Base-by-base conservation (phyloP, 2,888 invertebrate species). In the Epiblema foenella region DNA sequence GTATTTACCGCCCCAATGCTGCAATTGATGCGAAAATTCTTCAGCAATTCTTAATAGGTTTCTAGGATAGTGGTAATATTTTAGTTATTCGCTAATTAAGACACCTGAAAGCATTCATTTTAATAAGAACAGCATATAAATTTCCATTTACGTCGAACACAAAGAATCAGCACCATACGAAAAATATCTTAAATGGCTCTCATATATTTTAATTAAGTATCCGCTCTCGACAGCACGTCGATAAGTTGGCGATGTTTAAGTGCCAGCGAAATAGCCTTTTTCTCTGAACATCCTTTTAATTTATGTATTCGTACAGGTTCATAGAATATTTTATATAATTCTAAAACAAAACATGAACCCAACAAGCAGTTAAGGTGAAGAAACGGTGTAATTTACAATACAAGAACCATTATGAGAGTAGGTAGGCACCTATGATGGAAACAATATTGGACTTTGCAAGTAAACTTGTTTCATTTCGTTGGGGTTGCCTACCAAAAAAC, bases 171-270 rank as follows among this genome's bases (percentile, higher is more conserved):
- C 78, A 80, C 75, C 76, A 79, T 76, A 81, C 75, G 83, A 87
- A 89, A 85, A 85, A 86, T 85, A 88, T 86, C 86, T 88, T 85
- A 86, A 90, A 88, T 88, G 85, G 87, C 83, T 81, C 83, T 84
- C 87, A 83, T 89, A 91, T 89, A 91, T 91, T 90, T 89, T 90
- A 91, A 91, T 91, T 91, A 91, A 83, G 85, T 83, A 80, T 77
- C 81, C 83, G 84, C 87, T 85, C 82, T 85, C 87, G 87, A 85
- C 87, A 83, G 83, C 83, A 81, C 84, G 83, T 88, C 88, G 89
- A 90, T 90, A 88, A 86, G 83, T 83, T 82, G 80, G 84, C 49
- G 42, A n/a, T 76, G 77, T 76, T 77, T 69, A 76, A n/a, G n/a
- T 56, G 29, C 24, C 33, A 5, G 56, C 24, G 15, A 56, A 56